Evolutionary conservation across 2,888 invertebrate species (phyloP), one percentile per base, ranked within the genome.

Genomic region (Galerucella pusilla): DNA sequence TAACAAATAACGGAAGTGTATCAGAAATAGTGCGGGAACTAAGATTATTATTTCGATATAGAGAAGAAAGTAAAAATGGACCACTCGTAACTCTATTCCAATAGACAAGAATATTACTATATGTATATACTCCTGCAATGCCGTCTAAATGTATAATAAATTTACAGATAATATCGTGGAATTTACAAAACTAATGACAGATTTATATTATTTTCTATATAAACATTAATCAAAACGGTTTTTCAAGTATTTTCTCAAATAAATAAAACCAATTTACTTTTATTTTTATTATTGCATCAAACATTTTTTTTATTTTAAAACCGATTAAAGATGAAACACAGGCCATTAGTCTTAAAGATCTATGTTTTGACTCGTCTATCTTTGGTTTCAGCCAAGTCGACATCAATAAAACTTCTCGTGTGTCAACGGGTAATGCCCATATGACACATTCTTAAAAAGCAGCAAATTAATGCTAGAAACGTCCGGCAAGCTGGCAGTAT

Each of bases 401-500:
- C 64, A 46, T 46, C 45, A 46, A 65, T 65, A 65, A 65, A 65
- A n/a, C 45, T 20, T 46, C 20, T 65, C 64, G 64, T 65, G 64
- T 65, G 64, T 45, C 64, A 46, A 42, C 64, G 45, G 60, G 49
- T 72, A 72, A 72, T 72, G 66, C 60, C 72, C 66, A 66, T 72
- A 59, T 66, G 66, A 72, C 72, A 67, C 64, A 66, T 72, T 72
- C 66, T 72, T 72, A 66, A 72, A 72, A 66, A 65, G 46, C 16
- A 65, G 46, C 72, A 72, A 66, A 72, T 72, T 72, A 72, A 72
- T 72, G 72, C 72, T 57, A 65, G 59, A 66, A 49, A 72, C 67
- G 72, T 72, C 72, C 72, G 72, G 72, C 72, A 72, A 45, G 59
- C 60, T 66, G 72, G 67, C 66, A 72, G 60, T 66, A 66, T 72